phyloP scores from a whole-genome alignment of 2,797 vertebrate genomes.

The Zenarchopterus dispar region DNA sequence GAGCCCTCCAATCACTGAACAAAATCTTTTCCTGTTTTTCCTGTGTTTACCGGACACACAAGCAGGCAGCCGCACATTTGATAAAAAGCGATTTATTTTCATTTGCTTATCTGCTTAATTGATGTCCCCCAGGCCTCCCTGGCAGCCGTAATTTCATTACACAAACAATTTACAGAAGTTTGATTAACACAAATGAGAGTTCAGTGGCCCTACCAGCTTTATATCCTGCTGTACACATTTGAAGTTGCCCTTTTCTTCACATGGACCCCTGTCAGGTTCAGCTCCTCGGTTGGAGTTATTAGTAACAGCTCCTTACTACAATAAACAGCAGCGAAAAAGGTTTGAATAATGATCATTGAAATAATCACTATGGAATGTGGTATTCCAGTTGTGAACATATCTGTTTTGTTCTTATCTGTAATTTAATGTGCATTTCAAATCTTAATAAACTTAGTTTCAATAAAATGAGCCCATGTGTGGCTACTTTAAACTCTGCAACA shows the following conservation, averaged over 20 bases:
- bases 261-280: slow-evolving; percentile 12
- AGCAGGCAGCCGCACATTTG: slow-evolving; percentile 46
- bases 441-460: no score
- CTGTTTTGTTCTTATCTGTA: no score
- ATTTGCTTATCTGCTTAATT: slow-evolving; percentile 83
- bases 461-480: slow-evolving; percentile 21
- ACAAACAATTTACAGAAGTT: slow-evolving; percentile 82
- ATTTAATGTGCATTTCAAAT: no score
- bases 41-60: slow-evolving; percentile 71
- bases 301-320: slow-evolving; percentile 40
- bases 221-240: slow-evolving; percentile 46
- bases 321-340: slow-evolving; percentile 1
- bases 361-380: no score
- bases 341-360: no score
- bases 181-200: slow-evolving; percentile 79
- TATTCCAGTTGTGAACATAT: no score
- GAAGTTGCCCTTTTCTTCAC: slow-evolving; percentile 36
- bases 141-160: slow-evolving; percentile 74
- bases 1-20: slow-evolving; percentile 51
- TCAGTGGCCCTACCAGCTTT: slow-evolving; percentile 44
- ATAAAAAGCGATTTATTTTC: slow-evolving; percentile 78
- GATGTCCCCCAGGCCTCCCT: slow-evolving; percentile 69
- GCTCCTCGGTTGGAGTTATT: slow-evolving; percentile 22
- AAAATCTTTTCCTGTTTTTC: slow-evolving; percentile 78
- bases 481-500: slow-evolving; percentile 40